Percentiles rank a stretch among this genome's conserved stretches.
phyloP scores from a whole-genome alignment of 2,888 invertebrate genomes.

The Syritta pipiens region DNA sequence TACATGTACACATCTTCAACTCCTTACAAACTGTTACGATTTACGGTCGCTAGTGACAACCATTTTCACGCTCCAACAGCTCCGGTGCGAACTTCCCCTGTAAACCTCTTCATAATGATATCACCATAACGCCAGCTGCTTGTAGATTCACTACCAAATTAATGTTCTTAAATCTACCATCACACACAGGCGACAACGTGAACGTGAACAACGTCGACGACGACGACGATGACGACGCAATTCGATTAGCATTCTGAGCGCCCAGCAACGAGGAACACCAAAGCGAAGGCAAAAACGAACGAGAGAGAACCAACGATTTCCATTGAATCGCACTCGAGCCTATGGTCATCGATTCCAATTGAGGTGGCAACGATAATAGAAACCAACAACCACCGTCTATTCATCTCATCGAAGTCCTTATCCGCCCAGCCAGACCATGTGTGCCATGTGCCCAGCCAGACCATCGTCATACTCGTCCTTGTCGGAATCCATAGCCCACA shows the following conservation, averaged over 20 bases:
- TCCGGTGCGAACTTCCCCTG: neutral
- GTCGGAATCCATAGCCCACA: too few relatives aligned
- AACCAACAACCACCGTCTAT: conserved; percentile 58
- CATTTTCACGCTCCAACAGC: conserved; percentile 22
- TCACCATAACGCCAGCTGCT: conserved; percentile 18
- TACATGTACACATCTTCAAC: conserved; percentile 2
- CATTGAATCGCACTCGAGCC: conserved; percentile 44
- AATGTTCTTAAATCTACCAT: conserved; percentile 52
- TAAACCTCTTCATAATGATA: neutral
- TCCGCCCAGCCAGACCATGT: neutral
- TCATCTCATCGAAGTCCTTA: conserved; percentile 30
- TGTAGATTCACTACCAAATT: conserved; percentile 32
- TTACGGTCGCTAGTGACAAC: conserved; percentile 32
- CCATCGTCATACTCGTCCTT: too few relatives aligned
- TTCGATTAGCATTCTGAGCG: conserved; percentile 50
- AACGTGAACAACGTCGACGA: too few relatives aligned
- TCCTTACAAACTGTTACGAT: conserved; percentile 30
- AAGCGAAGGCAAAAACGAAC: neutral
- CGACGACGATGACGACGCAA: conserved; percentile 54
- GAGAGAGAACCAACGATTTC: conserved; percentile 37
- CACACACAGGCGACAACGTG: conserved; percentile 39
- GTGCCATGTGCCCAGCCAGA: too few relatives aligned
- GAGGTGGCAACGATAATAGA: conserved; percentile 60
- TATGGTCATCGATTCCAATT: conserved; percentile 55
- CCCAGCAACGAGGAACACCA: neutral